Percentiles rank a stretch among this genome's conserved stretches.
Evolutionary conservation across 2,797 vertebrate species (phyloP).

Genomic region (Glyptemys insculpta): DNA sequence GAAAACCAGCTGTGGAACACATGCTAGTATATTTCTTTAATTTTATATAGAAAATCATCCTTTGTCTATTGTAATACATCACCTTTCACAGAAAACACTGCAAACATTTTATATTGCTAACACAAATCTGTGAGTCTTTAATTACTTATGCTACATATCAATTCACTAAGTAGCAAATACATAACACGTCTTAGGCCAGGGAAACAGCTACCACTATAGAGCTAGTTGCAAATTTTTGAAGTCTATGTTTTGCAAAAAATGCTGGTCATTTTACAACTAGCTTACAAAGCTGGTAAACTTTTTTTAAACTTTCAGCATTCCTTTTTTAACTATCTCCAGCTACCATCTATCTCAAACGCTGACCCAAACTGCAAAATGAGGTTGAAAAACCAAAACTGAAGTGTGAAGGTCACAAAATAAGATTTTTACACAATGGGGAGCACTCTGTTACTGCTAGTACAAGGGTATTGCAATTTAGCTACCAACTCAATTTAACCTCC

Average conservation of each 20-base stretch:
- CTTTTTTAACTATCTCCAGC: neutral
- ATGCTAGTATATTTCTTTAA: neutral
- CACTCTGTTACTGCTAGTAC: neutral
- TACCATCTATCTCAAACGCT: neutral
- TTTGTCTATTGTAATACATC: neutral
- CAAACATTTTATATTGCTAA: neutral
- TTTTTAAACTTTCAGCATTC: neutral
- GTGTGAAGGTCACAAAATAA: neutral
- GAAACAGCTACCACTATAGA: neutral
- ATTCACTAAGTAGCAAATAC: neutral
- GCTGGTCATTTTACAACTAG: neutral
- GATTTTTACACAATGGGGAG: neutral
- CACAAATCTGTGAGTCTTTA: neutral
- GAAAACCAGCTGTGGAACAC: neutral
- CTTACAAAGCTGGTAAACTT: neutral
- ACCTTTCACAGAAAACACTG: neutral
- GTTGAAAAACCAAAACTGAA: neutral
- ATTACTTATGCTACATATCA: neutral
- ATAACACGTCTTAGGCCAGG: neutral
- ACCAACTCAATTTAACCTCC: neutral
- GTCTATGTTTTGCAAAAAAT: neutral
- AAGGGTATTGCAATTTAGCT: neutral
- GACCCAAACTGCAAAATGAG: neutral
- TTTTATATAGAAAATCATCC: neutral
- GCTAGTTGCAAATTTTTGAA: neutral